Evolutionary conservation across 2,113 vertebrate species (phyloP), one percentile per base, ranked within the genome.

Genomic region (Meriones unguiculatus): DNA sequence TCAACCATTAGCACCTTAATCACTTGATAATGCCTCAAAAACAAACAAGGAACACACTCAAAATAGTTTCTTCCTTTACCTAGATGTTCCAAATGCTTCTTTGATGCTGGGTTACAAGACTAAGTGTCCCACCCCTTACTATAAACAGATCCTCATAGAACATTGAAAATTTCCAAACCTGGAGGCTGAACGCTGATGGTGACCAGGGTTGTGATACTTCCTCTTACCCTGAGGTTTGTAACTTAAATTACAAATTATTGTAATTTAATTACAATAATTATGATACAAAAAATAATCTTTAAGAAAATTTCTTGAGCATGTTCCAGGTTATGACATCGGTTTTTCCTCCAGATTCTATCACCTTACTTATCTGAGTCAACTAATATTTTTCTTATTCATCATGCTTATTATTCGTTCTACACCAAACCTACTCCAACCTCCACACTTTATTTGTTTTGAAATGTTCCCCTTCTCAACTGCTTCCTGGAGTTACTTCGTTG

Each of bases 271-370:
- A n/a, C n/a, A n/a, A n/a, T n/a, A n/a, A n/a, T n/a, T n/a, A n/a
- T n/a, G n/a, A n/a, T n/a, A n/a, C n/a, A 70, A 84, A 94, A 95
- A 81, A 69, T 92, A 57, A 87, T 46, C 28, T 77, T 87, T 94
- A 87, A 78, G 67, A 85, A 91, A 82, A 92, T 95, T 70, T 85
- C 28, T 91, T 87, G 72, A 91, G 17, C 82, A 32, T 76, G 25
- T 7, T 67, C 24, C 92, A 13, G 52, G 25, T 91, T 70, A 91
- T 38, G 41, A 82, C 38, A 87, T 90, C 64, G n/a, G 64, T 62
- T 25, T 92, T 73, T 32, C 59, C 62, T 87, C 59, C 35, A 82
- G 46, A 18, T 78, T 97, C 35, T 93, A 87, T 78, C 22, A 93
- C 24, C 14, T 97, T 41, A 41, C 18, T n/a, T 93, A 93, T 81